Evolutionary conservation across 2,797 vertebrate species (phyloP).

Genomic region (Rhinella marina): DNA sequence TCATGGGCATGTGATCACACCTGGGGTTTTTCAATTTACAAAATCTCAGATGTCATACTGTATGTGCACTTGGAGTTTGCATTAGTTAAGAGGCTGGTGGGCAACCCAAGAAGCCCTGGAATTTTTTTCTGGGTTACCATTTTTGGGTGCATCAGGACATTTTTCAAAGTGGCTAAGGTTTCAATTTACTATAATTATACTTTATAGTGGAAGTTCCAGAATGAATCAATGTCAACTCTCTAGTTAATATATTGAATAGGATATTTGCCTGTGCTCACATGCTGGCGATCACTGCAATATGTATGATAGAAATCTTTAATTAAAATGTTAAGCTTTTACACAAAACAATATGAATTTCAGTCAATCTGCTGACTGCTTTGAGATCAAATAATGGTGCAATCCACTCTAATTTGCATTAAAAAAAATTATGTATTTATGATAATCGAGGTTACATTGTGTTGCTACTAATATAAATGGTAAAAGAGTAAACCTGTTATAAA

Average conservation of each 20-base stretch:
- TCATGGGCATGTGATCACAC: too few species aligned
- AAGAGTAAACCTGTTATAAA: background rate
- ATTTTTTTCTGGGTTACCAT: too few species aligned
- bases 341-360: constrained; percentile 17
- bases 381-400: constrained; percentile 16
- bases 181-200: background rate
- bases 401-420: background rate
- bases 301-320: constrained; percentile 34
- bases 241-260: background rate
- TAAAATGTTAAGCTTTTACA: constrained; percentile 26
- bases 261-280: background rate
- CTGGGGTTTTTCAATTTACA: too few species aligned
- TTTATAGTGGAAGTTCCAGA: background rate
- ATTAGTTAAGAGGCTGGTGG: too few species aligned
- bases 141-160: background rate
- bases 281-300: background rate
- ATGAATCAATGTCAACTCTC: background rate
- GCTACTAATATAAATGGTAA: background rate
- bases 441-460: constrained; percentile 3
- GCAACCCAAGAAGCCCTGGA: too few species aligned
- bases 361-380: background rate
- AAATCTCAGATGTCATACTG: too few species aligned
- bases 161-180: background rate
- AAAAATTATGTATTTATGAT: constrained; percentile 12
- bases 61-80: too few species aligned